Evolutionary conservation across 2,797 vertebrate genomes (phyloP).

Genomic region (Falco novaeseelandiae): DNA sequence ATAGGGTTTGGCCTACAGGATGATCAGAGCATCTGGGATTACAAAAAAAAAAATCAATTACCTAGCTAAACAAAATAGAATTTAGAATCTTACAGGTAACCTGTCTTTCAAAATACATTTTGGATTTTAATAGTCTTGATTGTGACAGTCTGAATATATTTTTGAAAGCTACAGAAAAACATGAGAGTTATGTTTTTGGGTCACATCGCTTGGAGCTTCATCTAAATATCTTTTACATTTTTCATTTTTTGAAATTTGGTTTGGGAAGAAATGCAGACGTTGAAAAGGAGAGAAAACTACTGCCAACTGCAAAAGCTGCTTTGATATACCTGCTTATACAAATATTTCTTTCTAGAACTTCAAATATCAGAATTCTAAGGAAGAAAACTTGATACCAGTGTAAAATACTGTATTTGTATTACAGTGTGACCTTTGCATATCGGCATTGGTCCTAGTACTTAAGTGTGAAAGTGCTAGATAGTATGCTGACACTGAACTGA

Average conservation of each 20-base stretch:
- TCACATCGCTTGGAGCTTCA: neutral
- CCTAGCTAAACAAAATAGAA: neutral
- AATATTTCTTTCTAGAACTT: neutral
- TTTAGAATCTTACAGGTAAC: neutral
- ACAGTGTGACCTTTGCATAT: neutral
- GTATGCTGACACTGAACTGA: neutral
- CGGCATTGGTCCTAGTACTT: neutral
- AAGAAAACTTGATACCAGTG: neutral
- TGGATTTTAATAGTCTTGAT: neutral
- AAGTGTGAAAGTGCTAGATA: neutral
- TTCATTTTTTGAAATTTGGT: neutral
- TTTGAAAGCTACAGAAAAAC: neutral
- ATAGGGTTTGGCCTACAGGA: neutral
- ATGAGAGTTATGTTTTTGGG: neutral
- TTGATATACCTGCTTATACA: neutral
- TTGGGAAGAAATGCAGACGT: neutral
- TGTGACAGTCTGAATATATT: neutral
- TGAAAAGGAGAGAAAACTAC: neutral
- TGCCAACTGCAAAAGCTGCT: neutral
- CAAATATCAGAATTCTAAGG: neutral
- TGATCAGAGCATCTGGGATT: neutral
- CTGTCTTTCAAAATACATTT: neutral
- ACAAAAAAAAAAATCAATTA: neutral
- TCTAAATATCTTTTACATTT: neutral
- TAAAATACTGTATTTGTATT: neutral